Conservation (phyloP, 2,888 invertebrate species). For the Anagyrus pseudococci region DNA sequence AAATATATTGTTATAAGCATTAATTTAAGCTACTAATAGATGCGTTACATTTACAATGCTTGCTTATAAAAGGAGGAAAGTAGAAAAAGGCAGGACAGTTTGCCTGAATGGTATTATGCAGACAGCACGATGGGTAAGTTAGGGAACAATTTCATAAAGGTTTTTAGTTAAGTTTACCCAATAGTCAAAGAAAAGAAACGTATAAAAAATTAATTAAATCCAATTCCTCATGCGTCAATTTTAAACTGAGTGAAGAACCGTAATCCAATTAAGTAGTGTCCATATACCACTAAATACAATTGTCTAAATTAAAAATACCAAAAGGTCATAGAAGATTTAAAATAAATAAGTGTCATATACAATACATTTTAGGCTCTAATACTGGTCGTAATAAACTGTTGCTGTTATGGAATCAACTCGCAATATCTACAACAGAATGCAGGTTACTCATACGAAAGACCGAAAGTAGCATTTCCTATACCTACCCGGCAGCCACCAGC, state of each 20-base stretch:
- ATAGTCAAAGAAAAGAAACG: too few species aligned
- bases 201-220: too few species aligned
- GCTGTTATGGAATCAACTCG: constrained; percentile 3
- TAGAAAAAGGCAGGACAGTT: constrained; percentile 12
- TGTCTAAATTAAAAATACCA: too few species aligned
- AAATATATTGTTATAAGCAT: neutral
- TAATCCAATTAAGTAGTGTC: too few species aligned
- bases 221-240: too few species aligned
- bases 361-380: constrained; percentile 22
- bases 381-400: constrained; percentile 21
- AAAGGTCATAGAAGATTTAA: too few species aligned
- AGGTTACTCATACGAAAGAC: constrained; percentile 50
- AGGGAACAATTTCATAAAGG: too few species aligned
- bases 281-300: too few species aligned
- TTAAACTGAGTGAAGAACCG: too few species aligned
- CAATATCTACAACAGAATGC: constrained; percentile 44
- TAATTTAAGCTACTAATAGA: neutral
- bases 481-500: constrained; percentile 39
- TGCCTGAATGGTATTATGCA: constrained; percentile 47
- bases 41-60: neutral
- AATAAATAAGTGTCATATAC: neutral
- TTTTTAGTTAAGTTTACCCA: too few species aligned
- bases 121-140: constrained; percentile 52
- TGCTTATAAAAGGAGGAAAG: constrained; percentile 31
- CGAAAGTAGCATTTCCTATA: constrained; percentile 46